A percentile compares a stretch with the other conserved stretches of the same genome.
These are phyloP conservation scores for Sminthurides bifidus DNA, from an alignment of 1,140 invertebrate species.

Conservation along the genomic window DNA sequence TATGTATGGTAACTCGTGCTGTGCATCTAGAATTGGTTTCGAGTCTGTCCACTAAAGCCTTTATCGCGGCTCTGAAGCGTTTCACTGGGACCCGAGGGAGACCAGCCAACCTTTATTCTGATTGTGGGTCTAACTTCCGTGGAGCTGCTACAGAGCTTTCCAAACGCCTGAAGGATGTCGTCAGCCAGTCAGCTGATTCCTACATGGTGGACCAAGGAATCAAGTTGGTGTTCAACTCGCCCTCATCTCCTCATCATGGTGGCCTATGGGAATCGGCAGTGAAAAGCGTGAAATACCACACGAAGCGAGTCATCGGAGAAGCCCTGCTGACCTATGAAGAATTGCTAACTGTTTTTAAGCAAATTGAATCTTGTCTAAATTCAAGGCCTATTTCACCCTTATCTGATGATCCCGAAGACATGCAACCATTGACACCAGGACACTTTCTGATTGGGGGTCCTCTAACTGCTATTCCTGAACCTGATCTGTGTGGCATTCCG, in stretches of 20 bases:
- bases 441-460: constrained; percentile 24
- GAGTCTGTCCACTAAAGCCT: constrained; percentile 24
- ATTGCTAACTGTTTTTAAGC: constrained; percentile 30
- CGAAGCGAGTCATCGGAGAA: constrained; percentile 1
- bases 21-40: constrained; percentile 31
- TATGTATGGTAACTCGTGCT: constrained; percentile 23
- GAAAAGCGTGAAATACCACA: constrained; percentile 13
- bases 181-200: not conserved
- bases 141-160: constrained; percentile 30
- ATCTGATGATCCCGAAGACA: constrained; percentile 32
- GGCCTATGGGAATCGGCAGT: constrained; percentile 32
- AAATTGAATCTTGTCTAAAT: constrained; percentile 34
- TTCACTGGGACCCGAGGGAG: constrained; percentile 35
- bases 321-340: constrained; percentile 28
- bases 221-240: constrained; percentile 33
- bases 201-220: constrained; percentile 2
- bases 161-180: not conserved
- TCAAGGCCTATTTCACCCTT: constrained; percentile 30
- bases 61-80: constrained; percentile 32
- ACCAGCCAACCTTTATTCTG: constrained; percentile 34
- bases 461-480: constrained; percentile 8
- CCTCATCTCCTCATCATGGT: constrained; percentile 32
- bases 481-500: not conserved
- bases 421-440: constrained; percentile 32
- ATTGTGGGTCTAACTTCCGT: constrained; percentile 38